A percentile compares a stretch with the other conserved stretches of the same genome.
Conservation (phyloP, 2,888 invertebrate species). For the Microchrysa polita region DNA sequence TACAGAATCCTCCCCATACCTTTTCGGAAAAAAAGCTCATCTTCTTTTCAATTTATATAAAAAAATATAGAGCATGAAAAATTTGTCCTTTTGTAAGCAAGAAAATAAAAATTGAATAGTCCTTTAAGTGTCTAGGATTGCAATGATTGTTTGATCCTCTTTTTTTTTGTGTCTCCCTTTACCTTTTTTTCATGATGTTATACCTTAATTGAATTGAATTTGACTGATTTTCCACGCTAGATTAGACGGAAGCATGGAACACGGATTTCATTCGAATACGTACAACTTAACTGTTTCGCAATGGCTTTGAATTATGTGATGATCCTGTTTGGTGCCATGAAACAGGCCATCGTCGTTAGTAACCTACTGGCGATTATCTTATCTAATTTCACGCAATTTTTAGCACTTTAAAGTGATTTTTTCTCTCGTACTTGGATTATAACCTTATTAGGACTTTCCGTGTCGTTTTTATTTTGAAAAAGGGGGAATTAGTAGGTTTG, state of each 20-base stretch:
- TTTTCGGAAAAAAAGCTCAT: not conserved
- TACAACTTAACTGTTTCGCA: not conserved
- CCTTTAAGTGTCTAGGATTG: not conserved
- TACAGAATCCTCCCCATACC: not conserved
- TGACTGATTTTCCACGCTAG: constrained; percentile 20
- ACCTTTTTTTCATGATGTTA: not conserved
- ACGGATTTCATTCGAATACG: constrained; percentile 5
- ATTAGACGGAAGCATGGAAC: constrained; percentile 2
- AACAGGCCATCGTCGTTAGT: constrained; percentile 36
- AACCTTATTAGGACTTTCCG: constrained; percentile 41
- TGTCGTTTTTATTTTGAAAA: constrained; percentile 1
- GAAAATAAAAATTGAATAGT: not conserved
- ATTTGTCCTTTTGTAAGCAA: constrained; percentile 39
- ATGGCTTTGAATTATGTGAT: constrained; percentile 23
- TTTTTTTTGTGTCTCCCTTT: too few species aligned
- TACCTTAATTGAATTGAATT: constrained; percentile 44
- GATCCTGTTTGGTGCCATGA: constrained; percentile 34
- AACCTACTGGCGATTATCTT: constrained; percentile 41
- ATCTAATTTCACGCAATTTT: constrained; percentile 44
- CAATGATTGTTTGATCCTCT: constrained; percentile 29
- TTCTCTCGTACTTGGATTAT: constrained; percentile 5
- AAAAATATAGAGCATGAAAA: not conserved
- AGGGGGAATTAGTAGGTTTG: not conserved
- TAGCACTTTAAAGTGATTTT: constrained; percentile 41
- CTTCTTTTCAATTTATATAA: not conserved